Percentiles rank a stretch among this genome's conserved stretches.
Conservation (phyloP, 2,888 invertebrate genomes). For the Cosmia pyralina region DNA sequence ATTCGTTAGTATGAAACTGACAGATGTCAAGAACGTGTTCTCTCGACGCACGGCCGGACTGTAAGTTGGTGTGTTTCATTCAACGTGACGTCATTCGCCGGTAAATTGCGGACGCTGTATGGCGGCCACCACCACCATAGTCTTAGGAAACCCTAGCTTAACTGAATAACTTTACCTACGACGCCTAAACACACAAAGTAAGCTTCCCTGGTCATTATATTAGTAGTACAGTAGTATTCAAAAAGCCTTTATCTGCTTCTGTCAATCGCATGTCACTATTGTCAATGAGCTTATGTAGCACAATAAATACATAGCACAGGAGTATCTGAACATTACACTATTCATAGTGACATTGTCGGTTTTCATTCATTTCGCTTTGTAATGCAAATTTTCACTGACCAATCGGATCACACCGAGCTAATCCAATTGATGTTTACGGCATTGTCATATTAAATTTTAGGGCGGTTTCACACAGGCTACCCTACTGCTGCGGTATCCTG, state of each 20-base stretch:
- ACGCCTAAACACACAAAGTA: not conserved
- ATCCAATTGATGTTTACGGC: conserved; percentile 46
- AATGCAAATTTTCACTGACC: conserved; percentile 44
- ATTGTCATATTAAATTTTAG: conserved; percentile 26
- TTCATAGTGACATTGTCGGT: conserved; percentile 32
- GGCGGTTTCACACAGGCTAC: not conserved
- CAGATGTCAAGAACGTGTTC: too few species aligned
- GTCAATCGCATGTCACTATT: not conserved
- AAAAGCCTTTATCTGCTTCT: conserved; percentile 2
- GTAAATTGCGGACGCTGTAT: not conserved
- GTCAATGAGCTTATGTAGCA: conserved; percentile 1
- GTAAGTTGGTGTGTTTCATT: not conserved
- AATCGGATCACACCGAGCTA: conserved; percentile 30
- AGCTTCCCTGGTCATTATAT: too few species aligned
- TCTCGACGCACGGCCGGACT: too few species aligned
- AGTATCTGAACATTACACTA: conserved; percentile 21
- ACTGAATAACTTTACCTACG: not conserved
- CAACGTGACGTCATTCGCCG: not conserved
- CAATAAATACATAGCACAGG: not conserved
- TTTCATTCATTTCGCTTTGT: conserved; percentile 48
- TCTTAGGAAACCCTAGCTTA: not conserved
- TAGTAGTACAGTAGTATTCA: not conserved
- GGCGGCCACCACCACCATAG: not conserved
- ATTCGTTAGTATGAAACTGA: too few species aligned
- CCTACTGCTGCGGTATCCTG: not conserved